These are phyloP conservation scores for Amblyraja radiata DNA, from an alignment of 2,797 vertebrate species.

Conservation along the genomic window DNA sequence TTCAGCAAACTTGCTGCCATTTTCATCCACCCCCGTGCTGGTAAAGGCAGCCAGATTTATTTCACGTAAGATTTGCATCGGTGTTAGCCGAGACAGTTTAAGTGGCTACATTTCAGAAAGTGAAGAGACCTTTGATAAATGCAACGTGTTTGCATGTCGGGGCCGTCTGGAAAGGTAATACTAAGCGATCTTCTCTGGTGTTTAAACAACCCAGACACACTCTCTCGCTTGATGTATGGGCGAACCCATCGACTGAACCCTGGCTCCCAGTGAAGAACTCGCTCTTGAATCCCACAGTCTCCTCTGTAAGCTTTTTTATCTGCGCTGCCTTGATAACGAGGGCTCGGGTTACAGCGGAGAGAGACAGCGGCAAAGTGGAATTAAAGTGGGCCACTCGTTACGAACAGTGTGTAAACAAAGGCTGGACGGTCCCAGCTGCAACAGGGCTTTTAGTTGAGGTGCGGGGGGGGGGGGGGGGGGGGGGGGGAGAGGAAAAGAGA, in stretches of 20 bases:
- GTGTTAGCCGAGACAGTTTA: constrained; percentile 47
- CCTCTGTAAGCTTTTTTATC: background rate
- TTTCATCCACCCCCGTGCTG: background rate
- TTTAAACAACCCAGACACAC: background rate
- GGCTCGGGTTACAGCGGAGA: constrained; percentile 40
- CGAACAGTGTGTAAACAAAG: constrained; percentile 40
- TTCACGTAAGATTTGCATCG: constrained; percentile 51
- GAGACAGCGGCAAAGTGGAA: constrained; percentile 43
- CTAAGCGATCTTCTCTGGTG: constrained; percentile 40
- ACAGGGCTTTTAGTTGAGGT: background rate
- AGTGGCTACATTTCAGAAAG: constrained; percentile 47
- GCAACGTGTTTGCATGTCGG: constrained; percentile 43
- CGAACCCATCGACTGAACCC: background rate
- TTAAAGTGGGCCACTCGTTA: constrained; percentile 42
- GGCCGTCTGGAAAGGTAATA: constrained; percentile 47
- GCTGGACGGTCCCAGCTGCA: background rate
- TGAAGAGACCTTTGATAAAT: constrained; percentile 42
- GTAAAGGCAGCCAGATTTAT: constrained; percentile 41
- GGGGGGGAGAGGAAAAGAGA: no score
- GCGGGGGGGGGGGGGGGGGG: background rate
- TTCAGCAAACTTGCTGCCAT: background rate
- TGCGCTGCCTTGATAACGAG: constrained; percentile 34
- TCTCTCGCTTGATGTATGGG: background rate
- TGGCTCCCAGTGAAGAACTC: constrained; percentile 7
- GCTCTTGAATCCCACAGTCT: constrained; percentile 6